Base-by-base conservation (phyloP, 2,888 invertebrate genomes). In the Chalcosyrphus nemorum region DNA sequence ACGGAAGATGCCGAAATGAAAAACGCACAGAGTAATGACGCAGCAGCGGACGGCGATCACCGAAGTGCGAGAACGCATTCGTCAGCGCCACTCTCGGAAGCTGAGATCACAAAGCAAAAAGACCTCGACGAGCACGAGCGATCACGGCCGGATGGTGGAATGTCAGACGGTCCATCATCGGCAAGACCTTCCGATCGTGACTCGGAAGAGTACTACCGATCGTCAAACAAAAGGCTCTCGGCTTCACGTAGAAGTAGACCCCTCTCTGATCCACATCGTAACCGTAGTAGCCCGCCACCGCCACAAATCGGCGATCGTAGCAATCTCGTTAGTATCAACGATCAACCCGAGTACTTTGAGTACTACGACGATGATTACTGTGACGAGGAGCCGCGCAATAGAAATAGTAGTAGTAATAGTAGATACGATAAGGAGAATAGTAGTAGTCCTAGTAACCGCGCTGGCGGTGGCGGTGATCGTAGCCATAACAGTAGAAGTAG, bases 261-360 rank as follows among this genome's bases (percentile, higher is more conserved):
- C 13, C 56, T 61, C n/a, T 27, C 56, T 57, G 82, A 84, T 74
- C 80, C 84, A 0, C 84, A 84, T 80, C 74, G 81, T 74, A 80
- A 86, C 59, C 81, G 72, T 87, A 87, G 77, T 84, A 86, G 75
- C 81, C 87, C 85, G 86, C 88, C 86, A 86, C 87, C 86, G 72
- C 88, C 82, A 71, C 88, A 75, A 43, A 86, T 86, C 71, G 74
- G 82, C 11, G 6, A 89, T 87, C 90, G 89, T 81, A 88, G 89
- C 86, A 92, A 92, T 87, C 91, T 91, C 84, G 93, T 93, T 86
- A 93, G 92, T 88, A 93, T 93, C 59, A 93, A 93, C 86, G 93
- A 93, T 87, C 90, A 92, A 74, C 92, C 92, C 38, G 92, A 92
- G 82, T 92, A 92, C 88, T 93, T 92, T 90, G 93, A 93, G 89